Conservation (phyloP, 2,113 vertebrate species). For the Halichoeres trimaculatus region DNA sequence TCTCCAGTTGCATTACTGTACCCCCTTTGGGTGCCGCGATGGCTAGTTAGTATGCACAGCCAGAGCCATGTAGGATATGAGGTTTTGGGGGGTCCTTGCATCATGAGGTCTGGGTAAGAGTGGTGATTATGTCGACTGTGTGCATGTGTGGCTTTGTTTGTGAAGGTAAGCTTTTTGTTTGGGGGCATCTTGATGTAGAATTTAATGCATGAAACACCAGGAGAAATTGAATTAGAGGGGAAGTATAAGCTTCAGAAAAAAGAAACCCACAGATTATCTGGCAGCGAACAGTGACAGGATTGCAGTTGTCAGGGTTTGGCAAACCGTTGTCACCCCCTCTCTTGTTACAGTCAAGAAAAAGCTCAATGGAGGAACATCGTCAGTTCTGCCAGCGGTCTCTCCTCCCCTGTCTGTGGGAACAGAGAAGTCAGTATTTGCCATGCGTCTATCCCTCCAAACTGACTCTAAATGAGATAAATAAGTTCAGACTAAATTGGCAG, state of each 20-base stretch:
- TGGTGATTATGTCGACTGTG: constrained; percentile 23
- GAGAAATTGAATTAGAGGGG: constrained; percentile 55
- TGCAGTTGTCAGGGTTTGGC: constrained; percentile 69
- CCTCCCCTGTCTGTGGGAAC: constrained; percentile 64
- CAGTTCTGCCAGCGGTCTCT: constrained; percentile 52
- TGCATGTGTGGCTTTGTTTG: constrained; percentile 15
- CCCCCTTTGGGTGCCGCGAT: constrained; percentile 52
- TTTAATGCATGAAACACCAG: constrained; percentile 58
- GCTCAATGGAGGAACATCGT: constrained; percentile 60
- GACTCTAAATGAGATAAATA: constrained; percentile 78
- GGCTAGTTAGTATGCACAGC: constrained; percentile 63
- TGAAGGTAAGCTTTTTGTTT: constrained; percentile 29
- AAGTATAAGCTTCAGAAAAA: constrained; percentile 35
- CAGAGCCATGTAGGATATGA: constrained; percentile 47
- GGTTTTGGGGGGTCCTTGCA: constrained; percentile 68
- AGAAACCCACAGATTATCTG: constrained; percentile 50
- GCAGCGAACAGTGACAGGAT: constrained; percentile 61
- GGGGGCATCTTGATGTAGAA: constrained; percentile 38
- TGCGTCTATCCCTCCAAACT: constrained; percentile 68
- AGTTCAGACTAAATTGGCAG: constrained; percentile 75
- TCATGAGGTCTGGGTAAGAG: constrained; percentile 51
- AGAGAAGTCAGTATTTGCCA: constrained; percentile 60
- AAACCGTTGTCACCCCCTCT: constrained; percentile 56
- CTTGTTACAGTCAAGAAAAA: constrained; percentile 63
- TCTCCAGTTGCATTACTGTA: constrained; percentile 54